Evolutionary conservation across 2,797 vertebrate species (phyloP), one percentile per base, ranked within the genome.

Genomic region (Rhinogobio ventralis): DNA sequence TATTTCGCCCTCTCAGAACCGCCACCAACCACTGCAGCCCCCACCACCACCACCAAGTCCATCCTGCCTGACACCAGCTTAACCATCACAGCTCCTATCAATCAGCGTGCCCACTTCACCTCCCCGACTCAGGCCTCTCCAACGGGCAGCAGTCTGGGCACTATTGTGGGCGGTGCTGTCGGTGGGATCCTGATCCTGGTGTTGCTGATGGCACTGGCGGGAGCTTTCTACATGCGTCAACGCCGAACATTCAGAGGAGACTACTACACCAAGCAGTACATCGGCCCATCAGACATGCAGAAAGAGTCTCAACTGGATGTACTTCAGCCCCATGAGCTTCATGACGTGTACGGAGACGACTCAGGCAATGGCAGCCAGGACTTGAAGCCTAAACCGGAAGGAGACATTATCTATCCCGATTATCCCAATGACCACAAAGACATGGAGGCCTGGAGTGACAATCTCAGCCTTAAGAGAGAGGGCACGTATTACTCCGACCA

Each of bases 231-330:
- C 93, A 96, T 97, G 95, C 96, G 95, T 87, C 96, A 96, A 92
- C 97, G 97, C 83, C 93, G 97, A 89, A 99, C 97, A 88, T 99
- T 99, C 92, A 95, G 97, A 42, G 98, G 98, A 36, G 97, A 99
- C 95, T 99, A 99, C 93, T 99, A 99, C 94, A 98, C 98, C 92
- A 99, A 99, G 91, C 98, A 97, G 94, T 99, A 99, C 95, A 95
- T 97, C 93, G 97, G 97, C 80, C 97, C 97, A 0, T 96, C 97
- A 19, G 98, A 99, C 94, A 98, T 99, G 97, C 98, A 99, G 85
- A 99, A 98, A 93, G 97, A 99, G 92, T 97, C 98, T 17, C 97
- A 98, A 85, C 95, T 99, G 92, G 98, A 99, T 89, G 97, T 98
- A 86, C 95, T 98, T 88, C 97, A 98, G 91, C 97, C 97, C n/a